Percentiles rank a stretch among this genome's conserved stretches.
These are phyloP conservation scores for Hemithea aestivaria DNA, from an alignment of 2,888 invertebrate genomes.

Conservation along the genomic window DNA sequence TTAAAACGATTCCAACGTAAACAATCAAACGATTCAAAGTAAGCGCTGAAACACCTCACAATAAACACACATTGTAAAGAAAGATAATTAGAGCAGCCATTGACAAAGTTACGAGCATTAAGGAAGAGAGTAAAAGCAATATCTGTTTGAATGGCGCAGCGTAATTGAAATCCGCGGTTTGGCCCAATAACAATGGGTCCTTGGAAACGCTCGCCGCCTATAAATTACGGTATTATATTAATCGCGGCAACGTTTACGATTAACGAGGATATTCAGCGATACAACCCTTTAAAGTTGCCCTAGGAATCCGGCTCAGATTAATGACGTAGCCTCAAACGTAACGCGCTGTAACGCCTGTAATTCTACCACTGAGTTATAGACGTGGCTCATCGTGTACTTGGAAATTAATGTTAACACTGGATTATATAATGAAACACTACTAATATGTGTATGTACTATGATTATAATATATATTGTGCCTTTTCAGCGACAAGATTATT, in stretches of 20 bases:
- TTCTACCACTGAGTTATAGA: slow-evolving; percentile 25
- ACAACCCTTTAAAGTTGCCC: slow-evolving; percentile 29
- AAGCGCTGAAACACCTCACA: slow-evolving; percentile 1
- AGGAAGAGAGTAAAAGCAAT: slow-evolving; percentile 41
- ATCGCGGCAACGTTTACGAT: slow-evolving; percentile 49
- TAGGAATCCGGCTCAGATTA: slow-evolving; percentile 31
- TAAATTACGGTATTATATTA: slow-evolving; percentile 74
- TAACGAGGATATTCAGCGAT: slow-evolving; percentile 42
- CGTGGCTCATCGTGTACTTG: slow-evolving; percentile 12
- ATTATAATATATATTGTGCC: no score
- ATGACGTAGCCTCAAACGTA: slow-evolving; percentile 24
- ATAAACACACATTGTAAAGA: slow-evolving; percentile 30
- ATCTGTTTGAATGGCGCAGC: slow-evolving; percentile 38
- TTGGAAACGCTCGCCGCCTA: slow-evolving; percentile 49
- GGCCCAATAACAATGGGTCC: slow-evolving; percentile 51
- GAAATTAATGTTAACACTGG: slow-evolving; percentile 4
- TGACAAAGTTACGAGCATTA: slow-evolving; percentile 42
- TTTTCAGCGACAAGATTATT: no score
- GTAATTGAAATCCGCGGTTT: slow-evolving; percentile 64
- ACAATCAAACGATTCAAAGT: background rate
- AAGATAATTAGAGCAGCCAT: slow-evolving; percentile 43
- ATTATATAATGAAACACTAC: no score
- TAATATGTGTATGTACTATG: no score
- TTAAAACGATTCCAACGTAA: background rate
- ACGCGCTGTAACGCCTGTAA: slow-evolving; percentile 11